phyloP scores from a whole-genome alignment of 2,888 invertebrate species.

The Teinopalpus imperialis region DNA sequence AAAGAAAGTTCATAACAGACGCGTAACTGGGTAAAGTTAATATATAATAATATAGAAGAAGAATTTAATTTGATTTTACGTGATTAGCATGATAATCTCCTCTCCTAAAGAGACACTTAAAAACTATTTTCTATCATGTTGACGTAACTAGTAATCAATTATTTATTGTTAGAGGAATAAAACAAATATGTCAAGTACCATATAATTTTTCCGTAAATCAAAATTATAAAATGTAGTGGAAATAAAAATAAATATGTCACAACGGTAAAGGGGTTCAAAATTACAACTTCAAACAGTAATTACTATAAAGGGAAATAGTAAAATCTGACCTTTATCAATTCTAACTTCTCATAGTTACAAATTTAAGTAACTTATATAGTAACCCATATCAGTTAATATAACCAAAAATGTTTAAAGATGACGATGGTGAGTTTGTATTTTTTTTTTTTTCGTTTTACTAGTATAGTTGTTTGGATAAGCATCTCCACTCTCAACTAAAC shows the following conservation, averaged over 20 bases:
- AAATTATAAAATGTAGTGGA: slow-evolving; percentile 14
- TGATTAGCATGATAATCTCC: no score
- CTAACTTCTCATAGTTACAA: no score
- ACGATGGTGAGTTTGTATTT: slow-evolving; percentile 11
- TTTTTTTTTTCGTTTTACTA: no score
- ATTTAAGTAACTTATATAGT: background rate
- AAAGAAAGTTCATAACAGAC: no score
- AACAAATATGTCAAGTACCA: background rate
- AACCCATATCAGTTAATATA: background rate
- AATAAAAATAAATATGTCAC: slow-evolving; percentile 1
- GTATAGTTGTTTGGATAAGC: no score
- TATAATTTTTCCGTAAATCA: background rate
- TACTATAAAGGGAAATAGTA: no score
- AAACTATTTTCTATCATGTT: slow-evolving; percentile 1
- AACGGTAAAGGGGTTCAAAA: background rate
- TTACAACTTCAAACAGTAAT: background rate
- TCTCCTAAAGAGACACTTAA: no score
- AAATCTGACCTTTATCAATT: no score
- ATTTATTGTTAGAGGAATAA: slow-evolving; percentile 13
- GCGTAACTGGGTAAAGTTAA: no score
- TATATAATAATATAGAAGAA: no score
- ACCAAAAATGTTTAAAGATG: slow-evolving; percentile 22
- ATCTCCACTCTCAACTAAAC: no score
- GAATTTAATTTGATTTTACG: no score
- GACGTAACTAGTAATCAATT: background rate